A percentile compares a stretch with the other conserved stretches of the same genome.
Evolutionary conservation across 2,113 vertebrate genomes (phyloP).

Genomic region (Pluvianellus socialis): DNA sequence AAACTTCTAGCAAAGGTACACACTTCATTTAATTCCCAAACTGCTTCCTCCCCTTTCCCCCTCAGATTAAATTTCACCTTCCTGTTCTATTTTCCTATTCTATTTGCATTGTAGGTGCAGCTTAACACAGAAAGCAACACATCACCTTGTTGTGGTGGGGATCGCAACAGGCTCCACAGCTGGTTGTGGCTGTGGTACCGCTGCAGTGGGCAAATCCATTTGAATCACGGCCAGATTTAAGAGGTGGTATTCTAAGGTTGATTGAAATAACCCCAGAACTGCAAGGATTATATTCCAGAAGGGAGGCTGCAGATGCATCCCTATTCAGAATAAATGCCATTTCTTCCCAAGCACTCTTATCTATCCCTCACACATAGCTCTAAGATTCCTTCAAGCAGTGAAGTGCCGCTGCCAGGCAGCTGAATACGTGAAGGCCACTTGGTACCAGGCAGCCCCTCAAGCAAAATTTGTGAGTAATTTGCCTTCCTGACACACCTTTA

Average conservation of each 20-base stretch:
- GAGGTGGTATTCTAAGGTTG: not conserved
- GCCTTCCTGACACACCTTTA: not conserved
- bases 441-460: not conserved
- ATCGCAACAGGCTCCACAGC: not conserved
- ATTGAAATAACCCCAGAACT: conserved; percentile 32
- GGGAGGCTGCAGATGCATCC: conserved; percentile 25
- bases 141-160: not conserved
- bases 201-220: not conserved
- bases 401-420: not conserved
- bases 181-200: not conserved
- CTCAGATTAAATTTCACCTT: not conserved
- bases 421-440: conserved; percentile 6
- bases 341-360: conserved; percentile 49
- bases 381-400: conserved; percentile 17
- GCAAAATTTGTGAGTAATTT: not conserved
- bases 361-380: conserved; percentile 44
- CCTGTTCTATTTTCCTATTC: not conserved
- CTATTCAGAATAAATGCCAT: conserved; percentile 23
- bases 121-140: not conserved
- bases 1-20: not conserved
- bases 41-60: not conserved
- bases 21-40: not conserved
- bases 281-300: conserved; percentile 36
- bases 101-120: not conserved
- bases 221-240: conserved; percentile 3